phyloP scores from a whole-genome alignment of 2,797 vertebrate species.

The Gouania willdenowi region DNA sequence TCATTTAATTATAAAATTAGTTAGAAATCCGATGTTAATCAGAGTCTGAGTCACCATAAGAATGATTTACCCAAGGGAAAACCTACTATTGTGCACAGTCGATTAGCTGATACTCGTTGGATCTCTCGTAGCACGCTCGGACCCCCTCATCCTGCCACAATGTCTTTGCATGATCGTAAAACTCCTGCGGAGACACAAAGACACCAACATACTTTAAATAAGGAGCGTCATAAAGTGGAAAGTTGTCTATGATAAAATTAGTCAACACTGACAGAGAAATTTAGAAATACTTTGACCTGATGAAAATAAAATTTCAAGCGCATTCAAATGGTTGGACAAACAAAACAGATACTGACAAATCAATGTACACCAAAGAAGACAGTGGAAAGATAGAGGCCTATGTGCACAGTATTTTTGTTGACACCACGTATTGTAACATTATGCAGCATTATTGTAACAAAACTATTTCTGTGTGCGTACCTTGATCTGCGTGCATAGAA shows the following conservation, averaged over 20 bases:
- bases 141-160: constrained; percentile 97
- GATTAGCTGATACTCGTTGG: constrained; percentile 97
- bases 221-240: too few species aligned
- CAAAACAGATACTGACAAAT: background rate
- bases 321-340: background rate
- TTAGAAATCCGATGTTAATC: too few species aligned
- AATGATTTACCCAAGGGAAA: too few species aligned
- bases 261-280: background rate
- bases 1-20: too few species aligned
- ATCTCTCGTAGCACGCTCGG: constrained; percentile 91
- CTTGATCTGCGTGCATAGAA: too few species aligned
- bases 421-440: too few species aligned
- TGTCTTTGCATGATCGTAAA: constrained; percentile 91
- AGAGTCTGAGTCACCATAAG: too few species aligned
- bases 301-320: background rate
- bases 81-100: constrained; percentile 98
- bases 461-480: too few species aligned
- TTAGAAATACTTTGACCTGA: too few species aligned
- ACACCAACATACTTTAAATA: constrained; percentile 1
- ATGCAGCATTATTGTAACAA: too few species aligned
- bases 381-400: background rate
- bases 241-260: background rate
- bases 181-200: constrained; percentile 75
- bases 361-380: background rate
- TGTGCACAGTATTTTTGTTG: constrained; percentile 35